phyloP scores from a whole-genome alignment of 2,888 invertebrate species.

The Hartigia nigra region DNA sequence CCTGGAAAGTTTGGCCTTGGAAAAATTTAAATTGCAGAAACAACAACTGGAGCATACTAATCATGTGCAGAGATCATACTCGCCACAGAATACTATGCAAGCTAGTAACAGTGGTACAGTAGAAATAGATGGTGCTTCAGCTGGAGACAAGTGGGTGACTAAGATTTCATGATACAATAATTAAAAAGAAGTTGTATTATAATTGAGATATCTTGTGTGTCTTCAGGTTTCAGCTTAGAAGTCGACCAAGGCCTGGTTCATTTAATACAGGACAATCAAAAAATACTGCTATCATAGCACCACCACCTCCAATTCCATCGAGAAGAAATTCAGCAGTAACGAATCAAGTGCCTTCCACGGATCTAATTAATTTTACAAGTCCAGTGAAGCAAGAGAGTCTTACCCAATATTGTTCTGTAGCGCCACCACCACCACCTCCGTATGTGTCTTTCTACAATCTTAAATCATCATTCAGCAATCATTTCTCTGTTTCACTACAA shows the following conservation, averaged over 20 bases:
- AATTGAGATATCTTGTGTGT: not conserved
- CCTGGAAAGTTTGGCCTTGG: conserved; percentile 85
- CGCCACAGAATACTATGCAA: conserved; percentile 33
- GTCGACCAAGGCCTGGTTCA: conserved; percentile 72
- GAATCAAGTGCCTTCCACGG: conserved; percentile 46
- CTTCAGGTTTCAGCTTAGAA: conserved; percentile 66
- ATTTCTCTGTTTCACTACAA: not conserved
- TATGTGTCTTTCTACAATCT: conserved; percentile 26
- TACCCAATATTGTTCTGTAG: conserved; percentile 53
- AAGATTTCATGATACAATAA: not conserved
- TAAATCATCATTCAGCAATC: not conserved
- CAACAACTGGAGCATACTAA: conserved; percentile 57
- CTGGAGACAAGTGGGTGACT: conserved; percentile 47
- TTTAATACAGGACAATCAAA: conserved; percentile 65
- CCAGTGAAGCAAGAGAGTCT: conserved; percentile 58
- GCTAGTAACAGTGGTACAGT: conserved; percentile 33
- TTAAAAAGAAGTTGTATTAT: not conserved
- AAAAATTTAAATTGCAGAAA: conserved; percentile 82
- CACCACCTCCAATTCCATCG: conserved; percentile 64
- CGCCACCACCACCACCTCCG: conserved; percentile 56
- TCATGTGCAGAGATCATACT: conserved; percentile 35
- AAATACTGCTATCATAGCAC: conserved; percentile 65
- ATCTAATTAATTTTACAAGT: conserved; percentile 63
- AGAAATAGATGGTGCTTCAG: conserved; percentile 46
- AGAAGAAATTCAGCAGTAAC: conserved; percentile 58